Base-by-base conservation (phyloP, 2,888 invertebrate genomes). In the Caenorhabditis japonica region DNA sequence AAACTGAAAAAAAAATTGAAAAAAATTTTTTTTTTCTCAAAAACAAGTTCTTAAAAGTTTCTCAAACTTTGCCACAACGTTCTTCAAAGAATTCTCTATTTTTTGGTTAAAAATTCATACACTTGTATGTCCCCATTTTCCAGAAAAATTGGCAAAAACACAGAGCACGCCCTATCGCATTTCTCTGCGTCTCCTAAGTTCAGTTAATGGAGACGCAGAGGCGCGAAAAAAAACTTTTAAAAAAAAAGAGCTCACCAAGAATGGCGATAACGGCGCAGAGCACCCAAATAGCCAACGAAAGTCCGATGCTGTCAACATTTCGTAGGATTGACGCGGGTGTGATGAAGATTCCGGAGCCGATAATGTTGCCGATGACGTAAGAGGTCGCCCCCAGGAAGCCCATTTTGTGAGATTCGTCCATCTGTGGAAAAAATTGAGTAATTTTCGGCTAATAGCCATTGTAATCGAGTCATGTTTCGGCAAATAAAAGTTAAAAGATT, bases 201-300 rank as follows among this genome's bases (percentile, higher is more conserved):
- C 15, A 10, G 34, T 21, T 8, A 10, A 17, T 17, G 15, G 68
- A n/a, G n/a, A n/a, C n/a, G n/a, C n/a, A n/a, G n/a, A n/a, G n/a
- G n/a, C n/a, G n/a, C n/a, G n/a, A n/a, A n/a, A n/a, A n/a, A n/a
- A n/a, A n/a, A n/a, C n/a, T n/a, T n/a, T n/a, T n/a, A n/a, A n/a
- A n/a, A n/a, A n/a, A n/a, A n/a, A n/a, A n/a, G n/a, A n/a, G 30
- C 68, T 62, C 46, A 80, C 85, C 86, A 36, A 86, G 70, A 33
- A 87, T 81, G 17, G 86, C 86, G 55, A 86, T 86, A 15, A 96
- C 88, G 23, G 97, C 97, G 34, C 96, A 94, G 51, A 92, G 90
- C 0, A 94, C 90, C 97, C 97, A 97, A 12, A 99, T 94, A 39
- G 97, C 89, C 5, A 99, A 90, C 66, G 95, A 93, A 60, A 94